Percentiles rank a stretch among this genome's conserved stretches.
phyloP scores from a whole-genome alignment of 92 coral and sea anemone genomes.

The Heliopora coerulea region DNA sequence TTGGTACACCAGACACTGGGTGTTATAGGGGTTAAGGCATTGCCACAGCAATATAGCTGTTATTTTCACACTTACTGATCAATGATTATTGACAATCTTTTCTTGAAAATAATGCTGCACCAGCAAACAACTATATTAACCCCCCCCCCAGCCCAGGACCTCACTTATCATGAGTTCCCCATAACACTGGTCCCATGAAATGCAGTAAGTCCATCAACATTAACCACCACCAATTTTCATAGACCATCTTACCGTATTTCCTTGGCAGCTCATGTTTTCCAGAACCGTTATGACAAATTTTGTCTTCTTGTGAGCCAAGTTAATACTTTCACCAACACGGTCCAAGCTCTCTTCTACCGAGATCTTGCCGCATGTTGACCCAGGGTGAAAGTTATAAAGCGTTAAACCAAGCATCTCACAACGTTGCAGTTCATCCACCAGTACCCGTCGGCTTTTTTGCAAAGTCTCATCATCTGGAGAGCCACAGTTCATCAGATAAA shows the following conservation, averaged over 20 bases:
- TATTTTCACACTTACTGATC: too few relatives aligned
- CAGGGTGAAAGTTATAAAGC: conserved; percentile 92
- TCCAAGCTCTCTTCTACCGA: conserved; percentile 72
- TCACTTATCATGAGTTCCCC: too few relatives aligned
- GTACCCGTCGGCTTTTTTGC: conserved; percentile 73
- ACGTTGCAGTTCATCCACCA: conserved; percentile 82
- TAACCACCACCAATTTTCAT: background rate
- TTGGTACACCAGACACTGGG: too few relatives aligned
- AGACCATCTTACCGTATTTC: conserved; percentile 72
- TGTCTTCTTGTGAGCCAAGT: conserved; percentile 77
- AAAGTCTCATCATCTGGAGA: conserved; percentile 86
- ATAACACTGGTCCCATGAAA: too few relatives aligned
- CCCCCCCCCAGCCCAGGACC: too few relatives aligned
- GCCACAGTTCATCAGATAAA: conserved; percentile 92
- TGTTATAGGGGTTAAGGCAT: too few relatives aligned
- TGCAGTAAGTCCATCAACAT: background rate
- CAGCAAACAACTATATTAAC: too few relatives aligned
- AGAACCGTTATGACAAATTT: conserved; percentile 74
- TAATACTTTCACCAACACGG: conserved; percentile 86
- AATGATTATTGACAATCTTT: too few relatives aligned
- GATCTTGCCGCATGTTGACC: conserved; percentile 91
- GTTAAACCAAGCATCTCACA: conserved; percentile 81
- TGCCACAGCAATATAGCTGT: too few relatives aligned
- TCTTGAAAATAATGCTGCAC: too few relatives aligned
- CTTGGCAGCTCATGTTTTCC: conserved; percentile 97